Evolutionary conservation across 2,888 invertebrate species (phyloP), one percentile per base, ranked within the genome.

Genomic region (Agapostemon virescens): DNA sequence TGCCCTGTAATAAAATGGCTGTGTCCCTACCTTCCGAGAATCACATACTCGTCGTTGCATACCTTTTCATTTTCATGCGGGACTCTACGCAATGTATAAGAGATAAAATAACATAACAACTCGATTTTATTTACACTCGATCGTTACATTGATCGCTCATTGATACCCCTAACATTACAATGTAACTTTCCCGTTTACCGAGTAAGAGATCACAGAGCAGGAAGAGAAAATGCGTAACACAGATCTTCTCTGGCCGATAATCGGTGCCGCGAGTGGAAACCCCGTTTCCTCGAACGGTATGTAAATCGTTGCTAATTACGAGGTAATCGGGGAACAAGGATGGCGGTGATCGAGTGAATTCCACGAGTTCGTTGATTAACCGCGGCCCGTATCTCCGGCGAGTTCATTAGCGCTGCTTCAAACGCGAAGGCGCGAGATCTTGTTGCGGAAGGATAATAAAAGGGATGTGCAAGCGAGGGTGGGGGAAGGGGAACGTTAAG

Each of bases 381-480:
- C 74, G 69, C 33, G 30, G 26, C 42, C 67, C 61, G 71, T 72
- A 73, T 78, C 64, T 74, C 77, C 69, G 49, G 70, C 61, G 68
- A 58, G 74, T 77, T 82, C 74, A 68, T 77, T 77, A 74, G 49
- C 70, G 74, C 40, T 13, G 69, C 38, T 42, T 63, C 30, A 45
- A 64, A 33, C 23, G 20, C 11, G 69, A 36, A 67, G 49, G 45
- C 30, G 36, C 38, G 40, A 52, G 36, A 77, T 68, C 52, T 49
- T 42, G 55, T 49, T 79, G 58, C 61, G 75, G 75, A 80, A 74
- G 73, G 63, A 78, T 63, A 74, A 83, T 83, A 83, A 81, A 77
- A 81, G 77, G 81, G 70, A 74, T 33, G 66, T 61, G 55, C 64
- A 69, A 63, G 72, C 33, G 40, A 45, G n/a, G 33, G 79, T 20